Percentiles rank a stretch among this genome's conserved stretches.
Conservation (phyloP, 2,113 vertebrate species). For the Uropsilus gracilis region DNA sequence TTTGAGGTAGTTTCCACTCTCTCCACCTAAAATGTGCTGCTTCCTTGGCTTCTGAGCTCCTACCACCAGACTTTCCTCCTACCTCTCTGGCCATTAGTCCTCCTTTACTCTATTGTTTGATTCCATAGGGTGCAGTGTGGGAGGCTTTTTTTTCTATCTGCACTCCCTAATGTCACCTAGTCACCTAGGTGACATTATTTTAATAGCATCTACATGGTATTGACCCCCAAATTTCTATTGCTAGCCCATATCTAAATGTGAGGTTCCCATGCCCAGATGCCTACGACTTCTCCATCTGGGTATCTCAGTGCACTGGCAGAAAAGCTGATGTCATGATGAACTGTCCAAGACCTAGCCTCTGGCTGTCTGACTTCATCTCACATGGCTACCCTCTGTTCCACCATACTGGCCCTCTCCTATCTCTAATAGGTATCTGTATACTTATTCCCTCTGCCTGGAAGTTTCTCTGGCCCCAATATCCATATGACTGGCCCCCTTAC, state of each 20-base stretch:
- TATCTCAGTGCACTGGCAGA: background rate
- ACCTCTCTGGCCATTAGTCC: background rate
- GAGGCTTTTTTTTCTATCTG: background rate
- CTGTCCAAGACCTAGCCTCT: background rate
- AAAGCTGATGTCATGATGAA: background rate
- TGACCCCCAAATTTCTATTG: background rate
- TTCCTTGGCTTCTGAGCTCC: background rate
- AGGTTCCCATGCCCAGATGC: background rate
- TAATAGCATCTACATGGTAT: background rate
- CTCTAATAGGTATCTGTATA: background rate
- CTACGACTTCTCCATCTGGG: background rate
- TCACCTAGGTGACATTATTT: background rate
- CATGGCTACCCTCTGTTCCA: background rate
- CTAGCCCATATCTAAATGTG: background rate
- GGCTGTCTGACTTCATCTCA: background rate
- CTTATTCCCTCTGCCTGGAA: background rate
- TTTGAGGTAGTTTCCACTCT: background rate
- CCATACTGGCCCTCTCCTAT: background rate
- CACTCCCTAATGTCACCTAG: background rate
- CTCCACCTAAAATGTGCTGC: background rate
- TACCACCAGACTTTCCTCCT: background rate
- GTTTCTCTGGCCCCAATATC: too few relatives aligned
- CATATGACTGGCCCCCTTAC: background rate
- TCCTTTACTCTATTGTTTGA: background rate
- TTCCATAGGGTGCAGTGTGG: background rate